These are phyloP conservation scores for Myopa testacea DNA, from an alignment of 2,888 invertebrate genomes.

Conservation along the genomic window DNA sequence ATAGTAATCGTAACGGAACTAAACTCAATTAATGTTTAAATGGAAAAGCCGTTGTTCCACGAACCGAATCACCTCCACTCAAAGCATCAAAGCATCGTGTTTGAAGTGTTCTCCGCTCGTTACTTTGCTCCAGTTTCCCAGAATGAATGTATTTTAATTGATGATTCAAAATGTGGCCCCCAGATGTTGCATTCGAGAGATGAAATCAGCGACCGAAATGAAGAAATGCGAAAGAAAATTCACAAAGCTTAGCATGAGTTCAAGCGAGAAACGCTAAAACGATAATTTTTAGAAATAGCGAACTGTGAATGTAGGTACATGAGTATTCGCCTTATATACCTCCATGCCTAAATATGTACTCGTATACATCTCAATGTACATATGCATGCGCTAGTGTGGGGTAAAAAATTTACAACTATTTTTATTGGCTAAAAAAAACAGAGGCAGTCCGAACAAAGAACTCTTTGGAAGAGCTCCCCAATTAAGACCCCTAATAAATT, in stretches of 20 bases:
- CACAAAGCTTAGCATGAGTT: background rate
- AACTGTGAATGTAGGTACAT: background rate
- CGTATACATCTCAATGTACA: background rate
- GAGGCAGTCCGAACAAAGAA: background rate
- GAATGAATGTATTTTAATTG: conserved; percentile 31
- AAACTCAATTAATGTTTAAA: no score
- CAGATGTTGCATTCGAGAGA: conserved; percentile 40
- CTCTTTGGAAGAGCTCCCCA: background rate
- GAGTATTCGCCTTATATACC: background rate
- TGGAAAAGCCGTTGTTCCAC: no score
- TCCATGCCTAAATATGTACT: background rate
- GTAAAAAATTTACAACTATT: background rate
- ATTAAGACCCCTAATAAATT: background rate
- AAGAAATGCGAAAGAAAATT: background rate
- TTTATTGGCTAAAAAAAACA: background rate
- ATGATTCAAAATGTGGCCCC: conserved; percentile 43
- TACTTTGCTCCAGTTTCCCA: conserved; percentile 4
- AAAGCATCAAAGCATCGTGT: no score
- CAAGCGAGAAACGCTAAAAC: no score
- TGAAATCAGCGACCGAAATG: conserved; percentile 16
- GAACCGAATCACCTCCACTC: no score
- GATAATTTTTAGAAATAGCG: background rate
- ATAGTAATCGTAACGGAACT: no score
- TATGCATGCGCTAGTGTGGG: background rate
- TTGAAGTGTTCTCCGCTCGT: background rate